Evolutionary conservation across 1,140 invertebrate species (phyloP).

Genomic region (Aplysia californica): DNA sequence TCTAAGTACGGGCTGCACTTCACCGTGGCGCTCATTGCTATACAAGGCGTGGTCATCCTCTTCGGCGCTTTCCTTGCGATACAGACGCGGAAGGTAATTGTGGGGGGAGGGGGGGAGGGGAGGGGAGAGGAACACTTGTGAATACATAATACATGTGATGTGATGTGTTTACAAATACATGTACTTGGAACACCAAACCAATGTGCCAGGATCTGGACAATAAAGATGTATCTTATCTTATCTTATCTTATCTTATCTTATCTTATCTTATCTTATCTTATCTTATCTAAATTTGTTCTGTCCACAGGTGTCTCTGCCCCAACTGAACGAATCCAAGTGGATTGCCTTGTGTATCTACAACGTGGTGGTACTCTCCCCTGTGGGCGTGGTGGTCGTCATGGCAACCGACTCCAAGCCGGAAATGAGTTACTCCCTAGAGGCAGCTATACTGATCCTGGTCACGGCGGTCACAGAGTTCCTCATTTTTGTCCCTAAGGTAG

Average conservation of each 20-base stretch:
- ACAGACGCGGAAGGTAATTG: constrained; percentile 48
- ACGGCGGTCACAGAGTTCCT: constrained; percentile 39
- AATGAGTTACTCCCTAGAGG: constrained; percentile 32
- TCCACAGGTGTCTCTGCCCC: constrained; percentile 27
- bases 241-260: too few species aligned
- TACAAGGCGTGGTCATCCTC: constrained; percentile 45
- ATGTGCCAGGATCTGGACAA: too few species aligned
- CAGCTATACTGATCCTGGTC: constrained; percentile 33
- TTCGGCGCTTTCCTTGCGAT: constrained; percentile 50
- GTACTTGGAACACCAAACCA: too few species aligned
- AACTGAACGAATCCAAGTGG: constrained; percentile 52
- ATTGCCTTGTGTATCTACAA: constrained; percentile 91
- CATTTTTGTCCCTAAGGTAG: constrained; percentile 49
- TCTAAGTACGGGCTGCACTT: constrained; percentile 1
- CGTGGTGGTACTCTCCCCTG: constrained; percentile 95
- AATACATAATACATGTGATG: too few species aligned
- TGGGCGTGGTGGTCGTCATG: constrained; percentile 91
- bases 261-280: too few species aligned
- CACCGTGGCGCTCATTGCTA: constrained; percentile 31
- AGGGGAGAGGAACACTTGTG: too few species aligned
- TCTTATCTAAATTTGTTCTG: too few species aligned
- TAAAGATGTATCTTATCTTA: too few species aligned
- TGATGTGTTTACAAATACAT: too few species aligned
- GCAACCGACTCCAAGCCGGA: constrained; percentile 70
- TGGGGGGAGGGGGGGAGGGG: too few species aligned